Base-by-base conservation (phyloP, 92 coral and sea anemone species). In the Diadumene lineata region DNA sequence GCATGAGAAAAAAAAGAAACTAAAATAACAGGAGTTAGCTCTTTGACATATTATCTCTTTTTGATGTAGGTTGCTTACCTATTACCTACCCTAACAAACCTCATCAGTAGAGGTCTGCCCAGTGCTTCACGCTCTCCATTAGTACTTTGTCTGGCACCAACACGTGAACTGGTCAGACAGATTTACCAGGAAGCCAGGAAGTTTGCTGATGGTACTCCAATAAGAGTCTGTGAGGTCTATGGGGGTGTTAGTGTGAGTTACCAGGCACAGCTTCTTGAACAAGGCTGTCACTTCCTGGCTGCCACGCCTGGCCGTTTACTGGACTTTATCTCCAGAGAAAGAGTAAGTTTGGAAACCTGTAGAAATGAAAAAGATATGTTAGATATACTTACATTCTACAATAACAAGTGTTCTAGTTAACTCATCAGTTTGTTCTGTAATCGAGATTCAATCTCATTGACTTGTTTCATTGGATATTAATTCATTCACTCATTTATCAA, bases 241-340 rank as follows among this genome's bases (percentile, higher is more conserved):
- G 99, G 99, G 11, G 99, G 99, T 55, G 99, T 96, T n/a, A 86
- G 86, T 68, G 99, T 96, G 24, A 78, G 75, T 0, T 76, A 96
- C 68, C 99, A 96, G 50, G 46, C 86, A 32, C 75, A 77, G 17
- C 77, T 69, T 23, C 61, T 94, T 34, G 90, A 85, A 34, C 83
- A 80, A 24, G 98, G 98, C 17, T 94, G 97, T 51, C 98, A 94
- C 56, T 80, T 94, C 65, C 86, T 94, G 72, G 87, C 93, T 31
- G 94, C 93, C 16, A 94, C 98, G 7, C 98, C 98, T 3, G 98
- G 98, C 43, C 63, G 98, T 72, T 82, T 94, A 50, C 79, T 83
- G 76, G 98, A 92, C 86, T 96, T 94, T 61, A 70, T 96, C 4
- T 38, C 76, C 38, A 78, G 93, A 61, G 83, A 82, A 24, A 81